A percentile compares a stretch with the other conserved stretches of the same genome.
These are phyloP conservation scores for Pimephales promelas DNA, from an alignment of 2,113 vertebrate species.

Conservation along the genomic window DNA sequence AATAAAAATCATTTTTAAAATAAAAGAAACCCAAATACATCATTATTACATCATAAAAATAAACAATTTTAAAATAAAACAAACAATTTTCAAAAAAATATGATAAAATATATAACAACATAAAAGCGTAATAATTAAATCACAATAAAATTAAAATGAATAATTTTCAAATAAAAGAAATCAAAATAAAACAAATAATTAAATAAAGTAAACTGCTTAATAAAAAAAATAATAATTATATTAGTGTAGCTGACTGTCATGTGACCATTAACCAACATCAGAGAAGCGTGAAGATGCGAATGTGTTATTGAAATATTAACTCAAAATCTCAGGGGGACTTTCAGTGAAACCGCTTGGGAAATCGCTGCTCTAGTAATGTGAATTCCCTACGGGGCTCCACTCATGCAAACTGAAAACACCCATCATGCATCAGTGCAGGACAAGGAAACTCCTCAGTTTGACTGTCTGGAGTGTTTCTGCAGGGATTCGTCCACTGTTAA, in stretches of 20 bases:
- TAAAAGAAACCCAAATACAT: no score
- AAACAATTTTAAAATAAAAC: not conserved
- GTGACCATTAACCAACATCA: not conserved
- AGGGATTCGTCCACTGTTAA: not conserved
- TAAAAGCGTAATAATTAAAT: no score
- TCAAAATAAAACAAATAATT: not conserved
- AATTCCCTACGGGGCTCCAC: not conserved
- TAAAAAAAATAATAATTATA: not conserved
- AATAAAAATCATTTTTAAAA: no score
- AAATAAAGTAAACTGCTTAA: not conserved
- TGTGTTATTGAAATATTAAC: not conserved
- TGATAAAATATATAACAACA: not conserved
- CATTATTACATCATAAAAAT: not conserved
- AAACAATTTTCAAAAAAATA: not conserved
- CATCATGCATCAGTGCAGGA: constrained; percentile 1
- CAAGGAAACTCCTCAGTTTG: not conserved
- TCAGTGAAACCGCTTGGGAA: not conserved
- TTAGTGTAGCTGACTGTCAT: not conserved
- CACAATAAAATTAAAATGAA: no score
- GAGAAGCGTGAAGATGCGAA: not conserved
- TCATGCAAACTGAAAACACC: not conserved
- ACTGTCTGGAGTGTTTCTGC: not conserved
- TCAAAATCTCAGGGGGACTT: not conserved
- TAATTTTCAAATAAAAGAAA: not conserved
- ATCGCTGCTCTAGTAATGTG: not conserved